Evolutionary conservation across 92 coral and sea anemone species (phyloP).

Genomic region (Palythoa grandis): DNA sequence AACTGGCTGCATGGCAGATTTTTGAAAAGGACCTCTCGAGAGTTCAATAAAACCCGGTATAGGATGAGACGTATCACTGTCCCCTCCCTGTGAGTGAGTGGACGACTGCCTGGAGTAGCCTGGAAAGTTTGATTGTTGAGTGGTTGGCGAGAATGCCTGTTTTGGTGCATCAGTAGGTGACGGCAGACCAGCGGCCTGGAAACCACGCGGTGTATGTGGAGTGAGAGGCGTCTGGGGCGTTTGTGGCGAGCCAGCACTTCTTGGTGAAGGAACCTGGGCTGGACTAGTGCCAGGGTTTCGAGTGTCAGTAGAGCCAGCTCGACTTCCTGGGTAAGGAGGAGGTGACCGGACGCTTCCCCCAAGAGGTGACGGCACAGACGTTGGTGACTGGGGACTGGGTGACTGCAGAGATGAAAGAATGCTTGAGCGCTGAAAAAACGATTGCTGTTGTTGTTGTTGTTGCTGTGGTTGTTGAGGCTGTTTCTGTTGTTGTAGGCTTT

Average conservation of each 20-base stretch:
- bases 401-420: constrained; percentile 72
- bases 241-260: constrained; percentile 93
- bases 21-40: constrained; percentile 54
- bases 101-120: constrained; percentile 51
- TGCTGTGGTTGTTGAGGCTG: constrained; percentile 50
- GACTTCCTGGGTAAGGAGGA: constrained; percentile 89
- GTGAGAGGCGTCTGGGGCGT: constrained; percentile 94
- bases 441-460: constrained; percentile 63
- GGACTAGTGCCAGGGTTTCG: constrained; percentile 84
- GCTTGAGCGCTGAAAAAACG: constrained; percentile 75
- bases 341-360: constrained; percentile 92
- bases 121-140: constrained; percentile 65
- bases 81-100: constrained; percentile 57
- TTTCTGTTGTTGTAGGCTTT: constrained; percentile 38
- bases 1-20: constrained; percentile 48
- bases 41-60: constrained; percentile 83
- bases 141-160: constrained; percentile 94
- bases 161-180: constrained; percentile 96
- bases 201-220: constrained; percentile 84
- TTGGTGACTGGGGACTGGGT: constrained; percentile 86
- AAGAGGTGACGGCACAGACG: constrained; percentile 75
- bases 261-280: constrained; percentile 93
- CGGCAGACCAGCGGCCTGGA: constrained; percentile 78
- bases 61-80: constrained; percentile 60
- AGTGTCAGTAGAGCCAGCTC: constrained; percentile 57